phyloP scores from a whole-genome alignment of 2,113 vertebrate genomes.

The Calonectris borealis region DNA sequence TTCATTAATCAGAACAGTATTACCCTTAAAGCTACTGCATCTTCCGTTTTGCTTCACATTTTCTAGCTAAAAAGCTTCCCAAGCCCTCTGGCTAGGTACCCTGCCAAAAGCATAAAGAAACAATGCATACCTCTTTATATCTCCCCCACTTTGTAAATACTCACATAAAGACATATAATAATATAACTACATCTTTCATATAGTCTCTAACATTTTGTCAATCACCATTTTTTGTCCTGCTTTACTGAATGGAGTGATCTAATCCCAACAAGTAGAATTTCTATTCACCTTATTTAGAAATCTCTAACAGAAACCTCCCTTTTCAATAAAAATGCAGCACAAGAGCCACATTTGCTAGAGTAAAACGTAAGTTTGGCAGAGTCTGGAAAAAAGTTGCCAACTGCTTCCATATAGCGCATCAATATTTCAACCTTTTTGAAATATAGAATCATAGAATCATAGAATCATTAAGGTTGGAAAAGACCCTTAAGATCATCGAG shows the following conservation, averaged over 20 bases:
- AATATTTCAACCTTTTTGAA: background rate
- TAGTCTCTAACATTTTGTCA: background rate
- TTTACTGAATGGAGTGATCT: background rate
- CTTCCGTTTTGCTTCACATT: background rate
- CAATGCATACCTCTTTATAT: background rate
- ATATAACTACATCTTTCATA: background rate
- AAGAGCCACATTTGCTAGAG: background rate
- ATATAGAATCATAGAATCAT: background rate
- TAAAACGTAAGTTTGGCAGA: background rate
- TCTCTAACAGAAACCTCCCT: background rate
- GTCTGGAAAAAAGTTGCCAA: background rate
- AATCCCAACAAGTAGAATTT: background rate
- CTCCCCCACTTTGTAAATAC: background rate
- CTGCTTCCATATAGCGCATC: background rate
- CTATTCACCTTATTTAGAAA: background rate
- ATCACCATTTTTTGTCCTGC: background rate
- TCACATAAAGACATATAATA: background rate
- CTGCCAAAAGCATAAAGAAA: background rate
- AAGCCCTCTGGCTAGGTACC: background rate
- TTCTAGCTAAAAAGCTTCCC: background rate
- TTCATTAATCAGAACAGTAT: background rate
- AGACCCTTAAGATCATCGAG: too few species aligned
- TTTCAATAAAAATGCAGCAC: background rate
- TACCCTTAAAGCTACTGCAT: background rate
- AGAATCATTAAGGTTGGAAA: too few species aligned